These are phyloP conservation scores for Lacanobia oleracea DNA, from an alignment of 2,888 invertebrate genomes.

Conservation along the genomic window DNA sequence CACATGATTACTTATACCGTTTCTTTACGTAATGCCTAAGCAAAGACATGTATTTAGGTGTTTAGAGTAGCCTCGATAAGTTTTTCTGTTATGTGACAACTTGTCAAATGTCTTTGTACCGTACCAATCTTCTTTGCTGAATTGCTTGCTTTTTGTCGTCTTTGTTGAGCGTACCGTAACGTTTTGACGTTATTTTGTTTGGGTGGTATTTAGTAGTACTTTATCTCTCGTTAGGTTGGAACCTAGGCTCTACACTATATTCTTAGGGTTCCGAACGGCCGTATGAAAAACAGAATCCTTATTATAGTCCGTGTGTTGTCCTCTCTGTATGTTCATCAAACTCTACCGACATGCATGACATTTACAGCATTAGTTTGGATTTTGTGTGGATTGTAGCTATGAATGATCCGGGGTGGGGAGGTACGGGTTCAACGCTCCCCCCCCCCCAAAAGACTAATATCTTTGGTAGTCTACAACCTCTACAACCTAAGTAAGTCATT, in stretches of 20 bases:
- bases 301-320: too few relatives aligned
- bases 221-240: too few relatives aligned
- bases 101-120: constrained; percentile 18
- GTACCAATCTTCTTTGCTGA: not conserved
- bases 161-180: constrained; percentile 17
- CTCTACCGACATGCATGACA: too few relatives aligned
- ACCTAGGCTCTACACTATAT: not conserved
- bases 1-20: constrained; percentile 61
- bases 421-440: too few relatives aligned
- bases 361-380: too few relatives aligned
- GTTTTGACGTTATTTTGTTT: constrained; percentile 6
- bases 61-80: constrained; percentile 42
- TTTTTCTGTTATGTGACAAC: constrained; percentile 48
- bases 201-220: not conserved
- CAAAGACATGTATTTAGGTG: constrained; percentile 23
- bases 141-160: constrained; percentile 23
- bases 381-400: too few relatives aligned
- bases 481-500: too few relatives aligned
- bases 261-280: not conserved
- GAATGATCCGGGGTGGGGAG: too few relatives aligned
- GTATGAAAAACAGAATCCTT: too few relatives aligned
- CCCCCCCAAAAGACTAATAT: too few relatives aligned
- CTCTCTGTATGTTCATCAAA: too few relatives aligned
- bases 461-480: too few relatives aligned
- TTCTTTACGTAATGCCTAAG: constrained; percentile 40